Conservation (phyloP, 1,140 invertebrate genomes). For the Hormaphis cornu region DNA sequence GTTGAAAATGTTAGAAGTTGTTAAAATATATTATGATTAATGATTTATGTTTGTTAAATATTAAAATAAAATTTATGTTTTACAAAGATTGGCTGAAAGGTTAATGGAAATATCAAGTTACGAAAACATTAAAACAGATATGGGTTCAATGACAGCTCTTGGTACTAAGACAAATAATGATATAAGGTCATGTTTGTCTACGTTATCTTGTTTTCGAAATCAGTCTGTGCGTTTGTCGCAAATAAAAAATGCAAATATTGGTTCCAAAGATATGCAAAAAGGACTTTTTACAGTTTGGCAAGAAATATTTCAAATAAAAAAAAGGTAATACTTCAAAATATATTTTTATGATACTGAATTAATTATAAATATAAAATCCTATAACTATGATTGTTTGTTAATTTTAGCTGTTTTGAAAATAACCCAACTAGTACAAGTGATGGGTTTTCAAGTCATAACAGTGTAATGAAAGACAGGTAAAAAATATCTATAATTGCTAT, state of each 20-base stretch:
- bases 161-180: constrained; percentile 76
- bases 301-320: constrained; percentile 63
- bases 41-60: neutral
- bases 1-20: no score
- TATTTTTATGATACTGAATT: neutral
- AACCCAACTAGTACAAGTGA: neutral
- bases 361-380: neutral
- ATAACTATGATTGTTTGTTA: neutral
- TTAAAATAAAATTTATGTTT: constrained; percentile 16
- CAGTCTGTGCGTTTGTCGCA: constrained; percentile 53
- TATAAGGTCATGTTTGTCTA: constrained; percentile 77
- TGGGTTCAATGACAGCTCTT: constrained; percentile 58
- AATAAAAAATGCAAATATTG: constrained; percentile 60
- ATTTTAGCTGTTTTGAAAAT: constrained; percentile 8
- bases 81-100: constrained; percentile 52
- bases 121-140: constrained; percentile 63
- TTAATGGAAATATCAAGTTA: constrained; percentile 56
- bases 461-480: constrained; percentile 33
- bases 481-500: no score
- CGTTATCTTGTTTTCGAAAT: constrained; percentile 62
- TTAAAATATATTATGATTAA: no score
- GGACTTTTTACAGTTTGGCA: constrained; percentile 77
- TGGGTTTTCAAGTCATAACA: constrained; percentile 5
- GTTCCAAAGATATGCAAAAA: constrained; percentile 77
- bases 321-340: constrained; percentile 34